Base-by-base conservation (phyloP, 2,888 invertebrate species). In the Epirrita christyi region DNA sequence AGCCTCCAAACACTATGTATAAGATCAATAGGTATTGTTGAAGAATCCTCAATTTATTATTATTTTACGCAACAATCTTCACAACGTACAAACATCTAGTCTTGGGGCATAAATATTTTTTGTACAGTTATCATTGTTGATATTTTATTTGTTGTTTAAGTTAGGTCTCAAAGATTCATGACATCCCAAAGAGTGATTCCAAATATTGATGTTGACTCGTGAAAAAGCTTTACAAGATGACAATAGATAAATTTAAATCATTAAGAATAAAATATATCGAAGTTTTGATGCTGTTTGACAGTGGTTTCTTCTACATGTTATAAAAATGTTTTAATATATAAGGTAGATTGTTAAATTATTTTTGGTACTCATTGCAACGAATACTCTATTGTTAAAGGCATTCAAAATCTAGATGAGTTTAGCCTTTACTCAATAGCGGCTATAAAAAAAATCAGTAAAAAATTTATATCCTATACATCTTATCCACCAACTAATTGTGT, bases 161-260 rank as follows among this genome's bases (percentile, higher is more conserved):
- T 56, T 75, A 80, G 83, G 84, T 84, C 84, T 84, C 82, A 81
- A 63, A 70, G 64, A 65, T 67, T 68, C 66, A 72, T 72, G 70
- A 80, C 76, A 83, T 81, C 83, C 85, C 85, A 83, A 85, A 84
- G 76, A 78, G 71, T 75, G 68, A 80, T 80, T 80, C 82, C 83
- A 81, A 82, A 83, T 73, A 78, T 72, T 66, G 66, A 59, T 64
- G 59, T 66, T 68, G 70, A 65, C 58, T 64, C 66, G 55, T 51
- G 40, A 45, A 61, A 67, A 85, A 87, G 87, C 87, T 88, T 88
- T 86, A 86, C 80, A 73, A 51, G 65, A 78, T 81, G 87, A 88
- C 87, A 88, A 88, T 88, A 86, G 86, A 72, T 76, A 78, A 66
- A 65, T 64, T 62, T 63, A 71, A 66, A 70, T 63, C 62, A 58